Base-by-base conservation (phyloP, 2,113 vertebrate genomes). In the Larimichthys polyactis region DNA sequence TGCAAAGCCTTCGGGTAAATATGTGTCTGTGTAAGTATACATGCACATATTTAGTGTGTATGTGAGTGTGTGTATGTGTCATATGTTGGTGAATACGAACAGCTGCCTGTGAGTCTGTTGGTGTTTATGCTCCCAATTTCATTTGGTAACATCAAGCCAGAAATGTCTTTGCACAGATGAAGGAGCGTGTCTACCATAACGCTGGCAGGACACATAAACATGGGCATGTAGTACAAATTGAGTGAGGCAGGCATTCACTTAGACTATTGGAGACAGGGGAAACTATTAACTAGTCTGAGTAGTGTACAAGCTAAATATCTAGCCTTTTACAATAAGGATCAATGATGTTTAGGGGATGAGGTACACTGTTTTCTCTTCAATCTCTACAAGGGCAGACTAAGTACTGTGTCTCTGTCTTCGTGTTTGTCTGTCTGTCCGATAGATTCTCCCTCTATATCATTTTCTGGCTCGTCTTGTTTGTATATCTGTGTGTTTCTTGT, bases 111-210 rank as follows among this genome's bases (percentile, higher is more conserved):
- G 66, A 81, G 67, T 76, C 46, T 52, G 24, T 59, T 82, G 54
- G 72, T 78, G 67, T 90, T 85, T 81, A 85, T 72, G 52, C 58
- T 11, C 5, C 43, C 84, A 84, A 69, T 87, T 88, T 77, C 27
- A 83, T 89, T 71, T 67, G 65, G 76, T 67, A 49, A 64, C 79
- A 69, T 85, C 46, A 24, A 62, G 65, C 75, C 16, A 46, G 48
- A 81, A 85, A 69, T 81, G 64, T 77, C 43, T 68, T 14, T 55
- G 52, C 70, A 63, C 66, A 83, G 87, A 90, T 87, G 79, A 89
- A 82, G 86, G 80, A 48, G 79, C 60, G 71, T 73, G 54, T 57
- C 66, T 71, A 69, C 59, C 52, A 75, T 57, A 52, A 52, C 1
- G 3, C 63, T 71, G 71, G 60, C 44, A 9, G 78, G 43, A 73